Base-by-base conservation (phyloP, 2,888 invertebrate genomes). In the Dryococelus australis region DNA sequence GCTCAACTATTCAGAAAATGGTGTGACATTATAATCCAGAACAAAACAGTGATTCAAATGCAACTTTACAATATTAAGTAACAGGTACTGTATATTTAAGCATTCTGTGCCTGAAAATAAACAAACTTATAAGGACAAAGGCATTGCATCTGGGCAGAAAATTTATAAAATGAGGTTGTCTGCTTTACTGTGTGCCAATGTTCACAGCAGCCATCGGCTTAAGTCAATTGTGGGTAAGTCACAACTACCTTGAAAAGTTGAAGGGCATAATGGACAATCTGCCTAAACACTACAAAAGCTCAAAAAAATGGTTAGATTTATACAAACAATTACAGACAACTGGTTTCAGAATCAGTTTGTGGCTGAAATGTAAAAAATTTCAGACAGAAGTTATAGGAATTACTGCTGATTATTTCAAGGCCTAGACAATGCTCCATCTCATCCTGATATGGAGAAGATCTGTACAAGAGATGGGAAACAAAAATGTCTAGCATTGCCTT, bases 401-500 rank as follows among this genome's bases (percentile, higher is more conserved):
- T 35, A 16, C 79, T 12, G 43, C 79, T n/a, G 16, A 79, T 4
- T 43, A 86, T 13, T 43, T 86, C n/a, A 80, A 80, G 47, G 26
- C 86, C 20, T 86, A 12, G 86, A n/a, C 12, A 86, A 79, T 12
- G 79, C 43, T 16, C n/a, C 43, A 28, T 26, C 43, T 12, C 27
- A 28, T 27, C 79, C 65, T 26, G 65, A 65, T 78, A 35, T 24
- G 26, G 28, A 28, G 78, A 10, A 78, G 78, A 10, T 35, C 1
- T 78, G 10, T 26, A 85, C 10, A 16, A 78, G 4, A 12, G 78
- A 86, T 79, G 86, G 28, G n/a, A 78, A 78, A 86, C 16, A 78
- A 24, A 35, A 86, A 78, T 86, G 43, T 26, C 43, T 86, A 16
- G 79, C 86, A 65, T 65, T 43, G 10, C 80, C 86, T 86, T 79